phyloP scores from a whole-genome alignment of 2,797 vertebrate genomes.

The Gephyroberyx darwinii region DNA sequence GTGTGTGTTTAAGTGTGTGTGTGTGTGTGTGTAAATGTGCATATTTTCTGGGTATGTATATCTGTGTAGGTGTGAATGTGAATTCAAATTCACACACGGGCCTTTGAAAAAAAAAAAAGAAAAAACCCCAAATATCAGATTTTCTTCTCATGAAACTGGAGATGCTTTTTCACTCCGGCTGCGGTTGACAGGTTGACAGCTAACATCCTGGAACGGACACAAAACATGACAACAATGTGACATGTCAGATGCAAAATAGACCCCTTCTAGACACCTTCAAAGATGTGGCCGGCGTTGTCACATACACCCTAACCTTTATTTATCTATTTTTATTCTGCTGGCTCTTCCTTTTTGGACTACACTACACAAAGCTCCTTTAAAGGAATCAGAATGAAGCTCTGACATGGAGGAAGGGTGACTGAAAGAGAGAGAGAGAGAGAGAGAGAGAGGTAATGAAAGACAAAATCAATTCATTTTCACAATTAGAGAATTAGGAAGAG shows the following conservation, averaged over 20 bases:
- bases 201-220: constrained; percentile 34
- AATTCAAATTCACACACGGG: background rate
- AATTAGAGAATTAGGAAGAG: background rate
- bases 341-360: background rate
- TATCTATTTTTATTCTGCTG: constrained; percentile 26
- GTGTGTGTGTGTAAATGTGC: background rate
- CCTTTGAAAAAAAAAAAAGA: constrained; percentile 1
- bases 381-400: constrained; percentile 1
- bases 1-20: background rate
- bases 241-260: constrained; percentile 50
- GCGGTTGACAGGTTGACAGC: constrained; percentile 45
- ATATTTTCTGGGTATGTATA: background rate
- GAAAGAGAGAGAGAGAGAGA: background rate
- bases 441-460: background rate
- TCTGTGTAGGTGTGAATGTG: background rate
- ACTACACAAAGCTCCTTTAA: background rate
- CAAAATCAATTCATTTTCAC: background rate
- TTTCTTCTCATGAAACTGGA: constrained; percentile 35
- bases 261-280: constrained; percentile 35
- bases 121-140: constrained; percentile 7
- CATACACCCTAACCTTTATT: constrained; percentile 8
- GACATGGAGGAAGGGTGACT: background rate
- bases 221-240: constrained; percentile 61
- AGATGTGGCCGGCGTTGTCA: constrained; percentile 22
- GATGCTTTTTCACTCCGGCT: constrained; percentile 35